Conservation (phyloP, 2,113 vertebrate genomes). For the Spermophilus dauricus region DNA sequence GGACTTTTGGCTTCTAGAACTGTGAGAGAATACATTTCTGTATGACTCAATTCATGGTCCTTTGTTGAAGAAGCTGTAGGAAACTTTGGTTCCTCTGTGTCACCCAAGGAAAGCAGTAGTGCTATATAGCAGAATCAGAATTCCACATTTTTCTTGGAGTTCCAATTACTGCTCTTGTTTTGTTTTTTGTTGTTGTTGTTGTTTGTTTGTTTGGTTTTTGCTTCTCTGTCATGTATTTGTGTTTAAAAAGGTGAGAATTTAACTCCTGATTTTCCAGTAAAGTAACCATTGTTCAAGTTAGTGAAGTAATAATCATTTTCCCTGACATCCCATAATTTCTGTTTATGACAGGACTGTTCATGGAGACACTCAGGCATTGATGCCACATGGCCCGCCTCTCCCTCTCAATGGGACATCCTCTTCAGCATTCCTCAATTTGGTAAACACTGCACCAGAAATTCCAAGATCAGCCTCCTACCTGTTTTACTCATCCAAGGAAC, state of each 20-base stretch:
- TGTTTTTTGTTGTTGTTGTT: no score
- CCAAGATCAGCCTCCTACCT: neutral
- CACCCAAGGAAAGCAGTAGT: neutral
- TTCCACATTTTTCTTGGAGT: neutral
- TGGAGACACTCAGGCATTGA: neutral
- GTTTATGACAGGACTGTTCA: neutral
- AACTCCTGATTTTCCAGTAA: constrained; percentile 33
- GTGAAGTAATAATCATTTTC: neutral
- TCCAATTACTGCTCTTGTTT: neutral
- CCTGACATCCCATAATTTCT: neutral
- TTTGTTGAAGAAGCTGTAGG: neutral
- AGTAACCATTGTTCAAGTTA: neutral
- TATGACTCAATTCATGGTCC: neutral
- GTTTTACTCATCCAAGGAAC: neutral
- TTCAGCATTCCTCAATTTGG: neutral
- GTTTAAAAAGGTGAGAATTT: neutral
- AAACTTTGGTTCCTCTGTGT: neutral
- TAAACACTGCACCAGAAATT: neutral
- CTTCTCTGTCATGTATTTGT: neutral
- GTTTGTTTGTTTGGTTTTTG: no score
- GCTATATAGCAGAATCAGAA: constrained; percentile 6
- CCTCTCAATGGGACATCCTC: neutral
- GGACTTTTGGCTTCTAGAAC: neutral
- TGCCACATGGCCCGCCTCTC: neutral
- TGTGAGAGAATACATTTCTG: neutral